These are phyloP conservation scores for Wasmannia auropunctata DNA, from an alignment of 1,140 invertebrate species.

Conservation along the genomic window DNA sequence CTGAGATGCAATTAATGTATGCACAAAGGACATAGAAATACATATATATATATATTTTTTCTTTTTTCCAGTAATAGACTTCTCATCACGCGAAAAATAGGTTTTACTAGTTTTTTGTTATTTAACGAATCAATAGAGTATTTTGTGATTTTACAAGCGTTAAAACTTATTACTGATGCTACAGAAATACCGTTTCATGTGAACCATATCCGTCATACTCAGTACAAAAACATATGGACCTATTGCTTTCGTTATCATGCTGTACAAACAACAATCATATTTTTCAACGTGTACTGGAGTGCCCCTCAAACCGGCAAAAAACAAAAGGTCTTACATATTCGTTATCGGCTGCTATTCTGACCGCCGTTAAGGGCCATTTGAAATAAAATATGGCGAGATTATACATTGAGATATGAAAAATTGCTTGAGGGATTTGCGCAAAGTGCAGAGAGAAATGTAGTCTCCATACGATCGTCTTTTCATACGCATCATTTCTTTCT, in stretches of 20 bases:
- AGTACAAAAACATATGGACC: neutral
- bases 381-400: constrained; percentile 54
- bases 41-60: no score
- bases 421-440: neutral
- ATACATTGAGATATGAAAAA: constrained; percentile 48
- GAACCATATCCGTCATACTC: neutral
- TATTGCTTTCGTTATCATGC: constrained; percentile 7
- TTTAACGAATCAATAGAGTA: neutral
- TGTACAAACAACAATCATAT: constrained; percentile 38
- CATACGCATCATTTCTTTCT: neutral
- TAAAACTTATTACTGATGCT: neutral
- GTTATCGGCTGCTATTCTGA: constrained; percentile 10
- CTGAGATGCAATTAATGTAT: neutral
- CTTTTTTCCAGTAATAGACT: neutral
- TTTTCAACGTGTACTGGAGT: neutral
- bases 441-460: constrained; percentile 15
- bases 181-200: neutral
- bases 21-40: neutral
- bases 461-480: neutral
- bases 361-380: constrained; percentile 26
- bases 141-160: neutral
- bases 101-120: neutral
- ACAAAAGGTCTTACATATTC: neutral
- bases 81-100: neutral
- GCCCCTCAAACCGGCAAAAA: neutral